Evolutionary conservation across 1,140 invertebrate genomes (phyloP), one percentile per base, ranked within the genome.

Genomic region (Sitobion miscanthi): DNA sequence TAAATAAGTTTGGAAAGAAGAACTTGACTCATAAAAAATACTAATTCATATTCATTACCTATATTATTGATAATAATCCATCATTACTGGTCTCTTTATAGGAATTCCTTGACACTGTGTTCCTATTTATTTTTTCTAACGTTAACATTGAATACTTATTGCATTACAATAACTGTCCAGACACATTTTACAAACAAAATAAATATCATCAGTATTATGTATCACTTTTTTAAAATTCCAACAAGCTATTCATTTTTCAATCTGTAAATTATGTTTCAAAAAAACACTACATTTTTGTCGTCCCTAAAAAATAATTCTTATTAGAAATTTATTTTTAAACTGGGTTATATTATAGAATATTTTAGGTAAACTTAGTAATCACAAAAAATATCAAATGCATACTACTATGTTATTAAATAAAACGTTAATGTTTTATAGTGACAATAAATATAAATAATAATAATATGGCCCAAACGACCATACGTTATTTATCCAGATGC

Each of bases 381-480:
- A 47, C 0, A 47, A 6, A 47, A 6, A 23, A 17, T n/a, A n/a
- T 35, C 62, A n/a, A 77, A 77, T 35, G 5, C 17, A 69, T 69
- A n/a, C 17, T 69, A 77, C 62, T 17, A 35, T 77, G n/a, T n/a
- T 17, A 77, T 77, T 77, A n/a, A 77, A 77, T 54, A n/a, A 30
- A 62, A 77, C 17, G 30, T n/a, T 77, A 5, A 35, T 77, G 3
- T 77, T 77, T 77, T 77, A 77, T 77, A n/a, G 11, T 77, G 30
- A 77, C 62, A 77, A 77, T 77, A 77, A 77, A 77, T 77, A 77
- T 77, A 77, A n/a, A 77, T 69, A 77, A 77, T 42, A 83, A 83
- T 42, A 83, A 38, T 42, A 83, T 83, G 38, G 2, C 42, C 20
- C 20, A 42, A 42, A n/a, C 5, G 42, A 3, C 20, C 20, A 42